Conservation (phyloP, 2,113 vertebrate genomes). For the Eubucco bourcierii region DNA sequence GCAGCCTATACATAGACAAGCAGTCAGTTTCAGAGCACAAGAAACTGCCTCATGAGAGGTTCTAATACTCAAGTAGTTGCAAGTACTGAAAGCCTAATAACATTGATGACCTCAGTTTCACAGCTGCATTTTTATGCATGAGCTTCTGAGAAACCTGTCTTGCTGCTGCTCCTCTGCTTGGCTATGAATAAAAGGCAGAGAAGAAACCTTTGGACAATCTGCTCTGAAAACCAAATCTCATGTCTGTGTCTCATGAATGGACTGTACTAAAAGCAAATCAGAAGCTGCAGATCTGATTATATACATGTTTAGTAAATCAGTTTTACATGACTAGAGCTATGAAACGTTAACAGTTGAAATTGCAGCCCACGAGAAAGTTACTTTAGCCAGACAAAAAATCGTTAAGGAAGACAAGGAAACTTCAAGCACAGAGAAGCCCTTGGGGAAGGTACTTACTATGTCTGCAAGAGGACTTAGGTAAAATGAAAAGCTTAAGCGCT, state of each 20-base stretch:
- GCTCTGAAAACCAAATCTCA: neutral
- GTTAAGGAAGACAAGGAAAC: neutral
- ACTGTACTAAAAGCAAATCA: neutral
- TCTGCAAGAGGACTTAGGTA: neutral
- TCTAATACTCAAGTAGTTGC: neutral
- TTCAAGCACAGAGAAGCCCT: neutral
- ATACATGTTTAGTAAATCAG: neutral
- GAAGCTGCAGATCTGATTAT: neutral
- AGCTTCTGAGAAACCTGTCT: neutral
- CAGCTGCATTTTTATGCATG: neutral
- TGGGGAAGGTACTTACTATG: neutral
- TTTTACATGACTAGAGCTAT: neutral
- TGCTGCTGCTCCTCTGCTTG: neutral
- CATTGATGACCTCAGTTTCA: neutral
- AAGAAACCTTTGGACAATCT: neutral
- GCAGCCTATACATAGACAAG: neutral
- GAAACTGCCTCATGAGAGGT: neutral
- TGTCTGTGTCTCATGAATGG: neutral
- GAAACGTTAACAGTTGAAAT: neutral
- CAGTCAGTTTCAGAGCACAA: neutral
- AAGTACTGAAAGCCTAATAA: neutral
- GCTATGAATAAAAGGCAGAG: neutral
- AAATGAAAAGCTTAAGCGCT: neutral
- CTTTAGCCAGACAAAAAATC: neutral
- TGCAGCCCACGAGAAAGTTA: neutral